A percentile compares a stretch with the other conserved stretches of the same genome.
These are phyloP conservation scores for Drosophila pegasa DNA, from an alignment of 2,888 invertebrate species.

Conservation along the genomic window DNA sequence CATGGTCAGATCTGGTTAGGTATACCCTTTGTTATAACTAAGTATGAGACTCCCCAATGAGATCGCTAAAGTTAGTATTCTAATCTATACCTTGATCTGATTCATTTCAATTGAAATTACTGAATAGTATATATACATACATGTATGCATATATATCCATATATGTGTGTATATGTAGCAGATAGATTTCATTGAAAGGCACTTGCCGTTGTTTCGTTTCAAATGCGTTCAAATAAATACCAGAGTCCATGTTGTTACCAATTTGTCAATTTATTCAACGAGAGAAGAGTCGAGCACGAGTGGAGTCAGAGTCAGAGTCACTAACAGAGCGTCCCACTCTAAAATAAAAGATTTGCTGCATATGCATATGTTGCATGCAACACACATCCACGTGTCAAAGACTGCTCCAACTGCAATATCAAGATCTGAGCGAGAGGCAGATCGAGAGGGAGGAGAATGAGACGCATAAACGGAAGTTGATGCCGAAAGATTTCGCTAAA, in stretches of 20 bases:
- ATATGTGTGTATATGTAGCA: neutral
- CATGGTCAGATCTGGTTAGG: no score
- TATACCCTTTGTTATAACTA: no score
- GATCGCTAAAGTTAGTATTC: no score
- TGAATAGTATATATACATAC: no score
- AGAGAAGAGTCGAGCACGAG: neutral
- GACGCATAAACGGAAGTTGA: conserved; percentile 32
- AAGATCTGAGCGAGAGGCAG: neutral
- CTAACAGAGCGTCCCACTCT: neutral
- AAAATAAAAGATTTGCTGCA: conserved; percentile 18
- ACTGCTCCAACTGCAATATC: conserved; percentile 7
- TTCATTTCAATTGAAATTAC: no score
- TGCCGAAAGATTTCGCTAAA: conserved; percentile 39
- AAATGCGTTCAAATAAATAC: neutral
- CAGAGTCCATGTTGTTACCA: neutral
- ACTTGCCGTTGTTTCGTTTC: neutral
- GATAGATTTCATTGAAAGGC: neutral
- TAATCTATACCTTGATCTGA: no score
- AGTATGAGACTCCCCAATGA: no score
- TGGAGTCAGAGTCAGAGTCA: neutral
- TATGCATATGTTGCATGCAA: conserved; percentile 6
- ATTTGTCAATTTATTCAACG: neutral
- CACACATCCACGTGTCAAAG: conserved; percentile 11
- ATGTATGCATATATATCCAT: neutral
- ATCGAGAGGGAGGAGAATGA: neutral